Conservation (phyloP, 2,888 invertebrate species). For the Sarcophaga subvicina region DNA sequence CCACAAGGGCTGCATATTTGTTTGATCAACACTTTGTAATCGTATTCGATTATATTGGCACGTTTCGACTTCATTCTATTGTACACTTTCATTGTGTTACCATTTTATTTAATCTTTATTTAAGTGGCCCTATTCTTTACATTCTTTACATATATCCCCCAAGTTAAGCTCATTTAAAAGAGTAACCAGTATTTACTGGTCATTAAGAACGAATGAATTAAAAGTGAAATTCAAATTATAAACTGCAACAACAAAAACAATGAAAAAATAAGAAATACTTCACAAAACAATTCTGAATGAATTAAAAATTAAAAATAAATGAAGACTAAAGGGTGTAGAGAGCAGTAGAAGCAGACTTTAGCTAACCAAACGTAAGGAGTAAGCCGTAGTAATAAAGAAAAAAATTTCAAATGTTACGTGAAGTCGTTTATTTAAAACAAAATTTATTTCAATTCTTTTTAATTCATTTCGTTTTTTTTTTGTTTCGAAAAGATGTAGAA, state of each 20-base stretch:
- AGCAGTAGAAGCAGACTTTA: no score
- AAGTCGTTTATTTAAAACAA: not conserved
- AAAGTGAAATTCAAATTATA: slow-evolving; percentile 37
- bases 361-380: not conserved
- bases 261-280: not conserved
- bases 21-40: no score
- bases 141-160: not conserved
- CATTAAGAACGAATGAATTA: slow-evolving; percentile 45
- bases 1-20: no score
- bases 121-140: no score
- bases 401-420: not conserved
- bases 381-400: slow-evolving; percentile 3
- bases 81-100: no score
- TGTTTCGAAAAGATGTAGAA: not conserved
- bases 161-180: slow-evolving; percentile 23
- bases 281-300: not conserved
- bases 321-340: no score
- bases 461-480: no score
- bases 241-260: not conserved
- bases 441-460: no score
- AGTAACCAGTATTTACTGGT: slow-evolving; percentile 54
- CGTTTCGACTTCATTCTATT: no score
- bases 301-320: not conserved
- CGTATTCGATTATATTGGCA: no score
- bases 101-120: no score